Base-by-base conservation (phyloP, 2,888 invertebrate genomes). In the Bimastos eiseni region DNA sequence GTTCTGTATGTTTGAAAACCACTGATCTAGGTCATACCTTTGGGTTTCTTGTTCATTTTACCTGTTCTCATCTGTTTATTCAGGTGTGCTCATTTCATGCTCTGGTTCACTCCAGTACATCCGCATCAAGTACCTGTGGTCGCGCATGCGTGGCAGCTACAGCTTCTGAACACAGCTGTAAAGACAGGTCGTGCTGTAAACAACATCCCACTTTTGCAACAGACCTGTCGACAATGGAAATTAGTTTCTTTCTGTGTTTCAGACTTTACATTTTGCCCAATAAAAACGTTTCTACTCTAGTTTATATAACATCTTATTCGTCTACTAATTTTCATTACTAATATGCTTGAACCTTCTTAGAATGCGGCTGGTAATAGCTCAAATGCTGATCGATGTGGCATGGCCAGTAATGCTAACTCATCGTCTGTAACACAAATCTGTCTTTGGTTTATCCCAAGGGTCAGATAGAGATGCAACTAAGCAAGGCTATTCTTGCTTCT, bases 41-140 rank as follows among this genome's bases (percentile, higher is more conserved):
- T 83, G n/a, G 83, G 41, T 15, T 41, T 41, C 6, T 15, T 41
- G n/a, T 41, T 41, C 41, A 41, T 41, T 41, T 41, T 41, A 70
- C 70, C 15, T n/a, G 11, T 17, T 8, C 17, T 24, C 24, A 55
- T 84, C 17, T 86, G 33, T 86, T 37, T 86, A 21, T 36, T 24
- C 86, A 86, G 86, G 86, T 86, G 86, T 86, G 30, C 86, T 86
- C 21, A 86, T 86, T 86, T 86, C 86, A 34, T 86, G 86, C 37
- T 86, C 86, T 34, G 86, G 86, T 6, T 86, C 86, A 86, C 86
- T 86, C 21, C 86, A 86, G 86, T 86, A 86, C 86, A 86, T 86
- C 37, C 86, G 86, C 86, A 86, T 86, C 86, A 86, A 86, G 86
- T 86, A 86, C 86, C 34, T 86, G 86, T 86, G 86, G 86, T 86